A percentile compares a stretch with the other conserved stretches of the same genome.
phyloP scores from a whole-genome alignment of 2,888 invertebrate genomes.

The Cheilosia vernalis region DNA sequence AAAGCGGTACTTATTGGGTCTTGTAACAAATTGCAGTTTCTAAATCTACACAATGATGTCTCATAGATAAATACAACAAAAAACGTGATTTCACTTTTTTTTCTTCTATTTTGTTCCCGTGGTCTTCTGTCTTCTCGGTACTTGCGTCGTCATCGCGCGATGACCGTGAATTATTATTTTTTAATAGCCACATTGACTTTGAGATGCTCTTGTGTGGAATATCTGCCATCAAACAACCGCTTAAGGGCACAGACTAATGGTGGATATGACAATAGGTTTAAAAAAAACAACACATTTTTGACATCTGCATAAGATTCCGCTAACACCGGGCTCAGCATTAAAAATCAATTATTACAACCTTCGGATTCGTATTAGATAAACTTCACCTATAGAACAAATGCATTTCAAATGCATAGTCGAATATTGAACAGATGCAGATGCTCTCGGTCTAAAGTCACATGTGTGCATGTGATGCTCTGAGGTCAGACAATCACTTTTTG shows the following conservation, averaged over 20 bases:
- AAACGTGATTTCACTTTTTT: constrained; percentile 72
- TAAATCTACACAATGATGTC: constrained; percentile 47
- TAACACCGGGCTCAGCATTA: too few species aligned
- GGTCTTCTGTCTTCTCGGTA: constrained; percentile 8
- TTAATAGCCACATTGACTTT: constrained; percentile 65
- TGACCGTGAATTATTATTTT: constrained; percentile 72
- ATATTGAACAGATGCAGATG: constrained; percentile 54
- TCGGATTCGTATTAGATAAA: constrained; percentile 47
- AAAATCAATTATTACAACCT: constrained; percentile 32
- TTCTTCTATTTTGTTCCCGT: constrained; percentile 20
- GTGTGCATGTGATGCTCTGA: constrained; percentile 22
- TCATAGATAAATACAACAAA: constrained; percentile 28
- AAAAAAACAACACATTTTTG: background rate
- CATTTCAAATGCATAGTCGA: constrained; percentile 31
- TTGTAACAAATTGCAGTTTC: constrained; percentile 63
- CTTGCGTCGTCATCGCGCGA: constrained; percentile 50
- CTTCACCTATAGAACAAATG: constrained; percentile 67
- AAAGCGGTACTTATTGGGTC: constrained; percentile 49
- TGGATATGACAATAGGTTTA: constrained; percentile 15
- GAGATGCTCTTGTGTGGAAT: constrained; percentile 56
- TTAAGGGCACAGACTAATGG: constrained; percentile 7
- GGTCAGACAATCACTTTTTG: constrained; percentile 72
- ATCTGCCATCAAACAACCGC: constrained; percentile 34
- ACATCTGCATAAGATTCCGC: background rate
- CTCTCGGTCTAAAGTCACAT: constrained; percentile 40